Evolutionary conservation across 2,797 vertebrate genomes (phyloP).

Genomic region (Lateolabrax maculatus): DNA sequence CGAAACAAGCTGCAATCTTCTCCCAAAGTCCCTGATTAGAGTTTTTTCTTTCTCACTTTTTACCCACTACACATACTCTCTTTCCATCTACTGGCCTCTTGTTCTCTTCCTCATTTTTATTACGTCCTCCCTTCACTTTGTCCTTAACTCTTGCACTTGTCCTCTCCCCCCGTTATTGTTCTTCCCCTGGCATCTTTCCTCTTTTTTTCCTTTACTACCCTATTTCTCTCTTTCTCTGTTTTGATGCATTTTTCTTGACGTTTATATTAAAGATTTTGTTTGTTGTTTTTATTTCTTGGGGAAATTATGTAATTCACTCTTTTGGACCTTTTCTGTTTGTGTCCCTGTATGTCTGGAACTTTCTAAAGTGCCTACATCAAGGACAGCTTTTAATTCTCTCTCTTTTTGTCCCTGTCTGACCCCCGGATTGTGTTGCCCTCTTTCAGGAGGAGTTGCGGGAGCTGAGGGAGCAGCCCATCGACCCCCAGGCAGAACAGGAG

Average conservation of each 20-base stretch:
- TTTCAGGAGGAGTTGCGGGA: conserved; percentile 95
- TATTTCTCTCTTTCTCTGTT: neutral
- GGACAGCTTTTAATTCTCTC: conserved; percentile 13
- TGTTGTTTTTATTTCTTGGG: conserved; percentile 13
- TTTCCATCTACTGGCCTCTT: conserved; percentile 18
- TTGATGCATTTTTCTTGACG: conserved; percentile 2
- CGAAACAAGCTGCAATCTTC: conserved; percentile 56
- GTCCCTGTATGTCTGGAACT: conserved; percentile 7
- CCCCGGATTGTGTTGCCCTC: neutral
- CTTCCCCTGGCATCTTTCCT: conserved; percentile 18
- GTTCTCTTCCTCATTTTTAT: conserved; percentile 31
- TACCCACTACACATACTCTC: neutral
- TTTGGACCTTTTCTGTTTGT: conserved; percentile 15
- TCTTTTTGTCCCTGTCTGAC: neutral
- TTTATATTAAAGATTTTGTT: conserved; percentile 2
- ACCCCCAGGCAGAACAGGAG: conserved; percentile 97
- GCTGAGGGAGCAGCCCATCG: conserved; percentile 91
- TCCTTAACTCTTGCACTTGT: conserved; percentile 50
- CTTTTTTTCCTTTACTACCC: neutral
- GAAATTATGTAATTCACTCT: conserved; percentile 42
- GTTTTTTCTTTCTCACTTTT: neutral
- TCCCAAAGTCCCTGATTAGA: conserved; percentile 16
- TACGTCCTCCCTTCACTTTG: conserved; percentile 28
- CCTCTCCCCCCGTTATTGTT: conserved; percentile 28
- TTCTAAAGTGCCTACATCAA: conserved; percentile 15